Evolutionary conservation across 1,140 invertebrate species (phyloP).

Genomic region (Mizuhopecten yessoensis): DNA sequence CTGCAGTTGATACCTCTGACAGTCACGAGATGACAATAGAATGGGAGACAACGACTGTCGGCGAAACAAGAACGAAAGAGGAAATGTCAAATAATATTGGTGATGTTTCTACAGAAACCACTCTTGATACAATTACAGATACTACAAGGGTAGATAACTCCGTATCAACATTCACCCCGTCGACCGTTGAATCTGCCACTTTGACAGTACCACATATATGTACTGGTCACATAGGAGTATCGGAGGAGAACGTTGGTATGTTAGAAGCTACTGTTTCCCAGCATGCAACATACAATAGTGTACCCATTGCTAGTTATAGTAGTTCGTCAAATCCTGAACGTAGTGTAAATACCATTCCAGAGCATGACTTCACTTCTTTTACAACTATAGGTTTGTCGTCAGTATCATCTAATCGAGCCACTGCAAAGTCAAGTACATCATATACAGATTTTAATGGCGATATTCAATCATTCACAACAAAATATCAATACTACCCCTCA

Average conservation of each 20-base stretch:
- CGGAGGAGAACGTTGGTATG: not conserved
- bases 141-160: not conserved
- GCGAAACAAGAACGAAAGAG: not conserved
- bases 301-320: not conserved
- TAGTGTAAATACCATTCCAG: not conserved
- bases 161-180: not conserved
- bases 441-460: not conserved
- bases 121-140: not conserved
- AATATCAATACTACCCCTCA: not conserved
- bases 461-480: not conserved
- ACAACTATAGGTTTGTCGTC: not conserved
- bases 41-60: not conserved
- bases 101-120: not conserved
- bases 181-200: not conserved
- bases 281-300: conserved; percentile 1
- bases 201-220: not conserved
- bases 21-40: not conserved
- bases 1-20: not conserved
- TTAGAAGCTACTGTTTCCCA: not conserved
- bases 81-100: not conserved
- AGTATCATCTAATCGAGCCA: not conserved
- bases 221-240: not conserved
- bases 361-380: conserved; percentile 20
- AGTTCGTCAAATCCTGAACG: not conserved
- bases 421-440: not conserved